A percentile compares a stretch with the other conserved stretches of the same genome.
These are phyloP conservation scores for Tanytarsus gracilentus DNA, from an alignment of 2,888 invertebrate genomes.

Conservation along the genomic window DNA sequence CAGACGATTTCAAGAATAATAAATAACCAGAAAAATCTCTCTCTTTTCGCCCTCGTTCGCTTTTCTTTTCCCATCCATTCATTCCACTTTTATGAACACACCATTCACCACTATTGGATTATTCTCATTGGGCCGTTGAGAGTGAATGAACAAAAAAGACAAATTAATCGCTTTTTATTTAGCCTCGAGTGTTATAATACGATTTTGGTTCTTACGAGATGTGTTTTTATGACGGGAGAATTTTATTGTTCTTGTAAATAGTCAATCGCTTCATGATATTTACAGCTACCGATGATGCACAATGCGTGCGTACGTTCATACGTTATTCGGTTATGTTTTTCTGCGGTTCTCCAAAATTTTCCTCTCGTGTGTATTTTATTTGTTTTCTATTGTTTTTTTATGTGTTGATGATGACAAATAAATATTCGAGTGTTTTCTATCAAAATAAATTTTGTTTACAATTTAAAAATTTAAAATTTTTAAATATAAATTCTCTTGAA, in stretches of 20 bases:
- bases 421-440: no score
- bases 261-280: no score
- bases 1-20: constrained; percentile 26
- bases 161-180: constrained; percentile 29
- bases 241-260: constrained; percentile 29
- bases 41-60: no score
- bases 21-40: constrained; percentile 14
- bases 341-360: constrained; percentile 5
- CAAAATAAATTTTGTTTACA: no score
- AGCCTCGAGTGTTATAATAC: constrained; percentile 29
- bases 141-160: constrained; percentile 25
- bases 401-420: no score
- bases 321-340: constrained; percentile 1
- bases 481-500: no score
- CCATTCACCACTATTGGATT: no score
- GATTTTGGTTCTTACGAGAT: constrained; percentile 22
- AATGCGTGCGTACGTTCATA: constrained; percentile 11
- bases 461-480: no score
- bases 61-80: no score
- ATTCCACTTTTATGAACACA: no score
- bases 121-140: no score
- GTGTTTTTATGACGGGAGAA: constrained; percentile 23
- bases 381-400: constrained; percentile 1
- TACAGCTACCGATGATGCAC: not conserved
- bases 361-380: constrained; percentile 5